phyloP scores from a whole-genome alignment of 1,140 invertebrate species.

The Drosophila persimilis region DNA sequence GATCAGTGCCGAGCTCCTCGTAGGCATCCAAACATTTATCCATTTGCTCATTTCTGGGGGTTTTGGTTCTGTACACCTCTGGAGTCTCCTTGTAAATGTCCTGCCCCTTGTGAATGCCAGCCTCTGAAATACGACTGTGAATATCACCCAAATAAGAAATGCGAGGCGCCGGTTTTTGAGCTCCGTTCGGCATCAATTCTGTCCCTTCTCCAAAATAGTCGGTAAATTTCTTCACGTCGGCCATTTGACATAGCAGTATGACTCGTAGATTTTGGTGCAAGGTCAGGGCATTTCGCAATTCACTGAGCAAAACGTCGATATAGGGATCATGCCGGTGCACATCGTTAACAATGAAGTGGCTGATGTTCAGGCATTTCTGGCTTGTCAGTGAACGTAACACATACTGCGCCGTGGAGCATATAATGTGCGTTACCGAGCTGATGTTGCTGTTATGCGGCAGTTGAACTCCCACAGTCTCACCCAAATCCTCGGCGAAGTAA shows the following conservation, averaged over 20 bases:
- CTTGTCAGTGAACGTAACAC: conserved; percentile 61
- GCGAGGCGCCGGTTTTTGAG: background rate
- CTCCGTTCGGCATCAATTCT: conserved; percentile 13
- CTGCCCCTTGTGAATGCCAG: conserved; percentile 27
- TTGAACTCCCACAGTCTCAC: conserved; percentile 96
- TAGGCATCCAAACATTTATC: conserved; percentile 66
- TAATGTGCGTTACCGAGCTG: conserved; percentile 49
- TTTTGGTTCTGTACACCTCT: conserved; percentile 83
- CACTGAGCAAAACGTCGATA: conserved; percentile 95
- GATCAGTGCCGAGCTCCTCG: conserved; percentile 67
- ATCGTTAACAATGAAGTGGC: conserved; percentile 96
- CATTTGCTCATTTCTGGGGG: conserved; percentile 41
- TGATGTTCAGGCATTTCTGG: conserved; percentile 85
- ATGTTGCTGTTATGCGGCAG: conserved; percentile 88
- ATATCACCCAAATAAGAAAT: conserved; percentile 59
- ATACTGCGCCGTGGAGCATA: conserved; percentile 63
- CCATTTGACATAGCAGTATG: conserved; percentile 90
- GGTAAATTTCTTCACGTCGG: conserved; percentile 22
- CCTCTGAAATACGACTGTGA: conserved; percentile 27
- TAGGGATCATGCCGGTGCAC: conserved; percentile 96
- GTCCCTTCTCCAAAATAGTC: conserved; percentile 61
- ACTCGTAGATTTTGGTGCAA: conserved; percentile 90
- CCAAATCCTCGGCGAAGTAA: conserved; percentile 93
- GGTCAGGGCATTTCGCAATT: conserved; percentile 89
- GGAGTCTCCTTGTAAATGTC: conserved; percentile 84